Percentiles rank a stretch among this genome's conserved stretches.
These are phyloP conservation scores for Choreutis nemorana DNA, from an alignment of 2,888 invertebrate species.

Conservation along the genomic window DNA sequence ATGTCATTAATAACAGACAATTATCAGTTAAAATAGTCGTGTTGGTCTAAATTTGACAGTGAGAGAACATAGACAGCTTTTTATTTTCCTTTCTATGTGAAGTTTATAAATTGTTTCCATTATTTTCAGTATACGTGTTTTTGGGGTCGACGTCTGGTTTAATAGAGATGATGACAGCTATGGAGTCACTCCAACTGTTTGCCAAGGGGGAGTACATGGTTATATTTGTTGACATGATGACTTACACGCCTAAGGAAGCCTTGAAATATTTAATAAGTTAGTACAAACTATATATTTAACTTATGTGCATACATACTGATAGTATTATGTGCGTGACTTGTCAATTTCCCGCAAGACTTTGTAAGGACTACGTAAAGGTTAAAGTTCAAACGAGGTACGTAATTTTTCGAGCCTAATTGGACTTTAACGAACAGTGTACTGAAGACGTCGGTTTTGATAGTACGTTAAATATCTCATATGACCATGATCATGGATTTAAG, in stretches of 20 bases:
- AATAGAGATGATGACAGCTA: slow-evolving; percentile 89
- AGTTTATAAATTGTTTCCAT: slow-evolving; percentile 9
- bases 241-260: slow-evolving; percentile 78
- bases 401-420: neutral
- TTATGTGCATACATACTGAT: neutral
- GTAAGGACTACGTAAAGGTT: neutral
- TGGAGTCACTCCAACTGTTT: slow-evolving; percentile 88
- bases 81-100: no score
- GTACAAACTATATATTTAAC: slow-evolving; percentile 23
- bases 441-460: no score
- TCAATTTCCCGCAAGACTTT: neutral
- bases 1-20: no score
- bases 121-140: slow-evolving; percentile 89
- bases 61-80: no score
- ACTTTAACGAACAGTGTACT: no score
- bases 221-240: slow-evolving; percentile 92
- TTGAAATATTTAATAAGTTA: slow-evolving; percentile 84
- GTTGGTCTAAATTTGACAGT: no score
- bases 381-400: neutral
- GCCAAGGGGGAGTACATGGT: slow-evolving; percentile 95
- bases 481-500: no score
- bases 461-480: no score
- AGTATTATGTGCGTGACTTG: neutral
- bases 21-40: no score
- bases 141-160: slow-evolving; percentile 86